These are phyloP conservation scores for Alligator sinensis DNA, from an alignment of 2,113 vertebrate genomes.

Conservation along the genomic window DNA sequence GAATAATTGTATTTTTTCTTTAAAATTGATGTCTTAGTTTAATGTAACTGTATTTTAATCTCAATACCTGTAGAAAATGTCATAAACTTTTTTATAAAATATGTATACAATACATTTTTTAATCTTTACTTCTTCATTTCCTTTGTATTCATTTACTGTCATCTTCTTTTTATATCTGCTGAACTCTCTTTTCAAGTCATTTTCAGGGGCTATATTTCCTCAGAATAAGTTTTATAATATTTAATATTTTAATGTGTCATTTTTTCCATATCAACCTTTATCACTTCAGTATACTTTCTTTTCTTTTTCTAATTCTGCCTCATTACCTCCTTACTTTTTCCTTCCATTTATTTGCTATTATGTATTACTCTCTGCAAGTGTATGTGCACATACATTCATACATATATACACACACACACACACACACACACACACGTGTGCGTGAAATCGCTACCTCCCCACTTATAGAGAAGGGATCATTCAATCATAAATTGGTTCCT, in stretches of 20 bases:
- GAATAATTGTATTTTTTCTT: background rate
- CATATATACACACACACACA: accelerated
- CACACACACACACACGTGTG: background rate
- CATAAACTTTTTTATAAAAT: background rate
- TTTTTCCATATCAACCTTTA: background rate
- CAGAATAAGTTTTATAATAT: background rate
- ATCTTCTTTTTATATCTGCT: background rate
- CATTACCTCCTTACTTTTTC: slow-evolving; percentile 1
- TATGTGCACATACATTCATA: background rate
- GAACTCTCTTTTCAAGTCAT: background rate
- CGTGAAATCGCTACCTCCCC: background rate
- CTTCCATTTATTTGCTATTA: background rate
- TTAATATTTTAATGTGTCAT: background rate
- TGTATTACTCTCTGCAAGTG: background rate
- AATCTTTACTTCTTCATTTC: background rate
- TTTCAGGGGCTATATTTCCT: background rate
- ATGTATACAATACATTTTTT: background rate
- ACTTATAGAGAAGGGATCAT: accelerated
- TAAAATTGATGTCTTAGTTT: background rate
- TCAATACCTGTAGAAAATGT: background rate
- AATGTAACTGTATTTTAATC: slow-evolving; percentile 1
- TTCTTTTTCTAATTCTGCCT: background rate
- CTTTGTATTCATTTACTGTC: background rate
- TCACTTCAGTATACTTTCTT: background rate
- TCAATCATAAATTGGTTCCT: background rate